These are phyloP conservation scores for Barnardius zonarius DNA, from an alignment of 2,113 vertebrate genomes.

Conservation along the genomic window DNA sequence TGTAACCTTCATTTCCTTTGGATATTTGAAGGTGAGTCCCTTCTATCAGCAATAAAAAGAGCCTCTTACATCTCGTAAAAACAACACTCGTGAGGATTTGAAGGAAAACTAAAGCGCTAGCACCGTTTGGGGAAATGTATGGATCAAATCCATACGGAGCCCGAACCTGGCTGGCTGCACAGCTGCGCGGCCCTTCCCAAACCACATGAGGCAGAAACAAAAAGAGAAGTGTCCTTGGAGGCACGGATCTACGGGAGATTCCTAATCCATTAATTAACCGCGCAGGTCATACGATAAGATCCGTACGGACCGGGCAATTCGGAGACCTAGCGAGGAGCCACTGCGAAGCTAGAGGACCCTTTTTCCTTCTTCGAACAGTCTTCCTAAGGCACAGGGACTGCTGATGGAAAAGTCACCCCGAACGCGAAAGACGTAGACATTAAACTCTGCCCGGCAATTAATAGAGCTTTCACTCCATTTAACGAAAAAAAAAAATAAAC, in stretches of 20 bases:
- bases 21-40: conserved; percentile 27
- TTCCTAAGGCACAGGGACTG: background rate
- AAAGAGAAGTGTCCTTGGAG: background rate
- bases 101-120: background rate
- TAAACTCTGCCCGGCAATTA: background rate
- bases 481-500: background rate
- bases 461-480: background rate
- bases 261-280: background rate
- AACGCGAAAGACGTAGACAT: background rate
- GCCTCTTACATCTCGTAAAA: conserved; percentile 39
- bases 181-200: background rate
- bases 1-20: conserved; percentile 41
- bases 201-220: background rate
- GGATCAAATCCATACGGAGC: background rate
- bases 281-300: background rate
- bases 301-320: background rate
- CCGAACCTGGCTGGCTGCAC: background rate
- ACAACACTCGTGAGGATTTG: background rate
- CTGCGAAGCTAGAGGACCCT: background rate
- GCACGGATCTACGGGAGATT: background rate
- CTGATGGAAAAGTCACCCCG: background rate
- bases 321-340: background rate
- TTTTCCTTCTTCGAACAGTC: background rate
- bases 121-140: background rate
- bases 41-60: conserved; percentile 24